Base-by-base conservation (phyloP, 2,888 invertebrate genomes). In the Microctonus hyperodae region DNA sequence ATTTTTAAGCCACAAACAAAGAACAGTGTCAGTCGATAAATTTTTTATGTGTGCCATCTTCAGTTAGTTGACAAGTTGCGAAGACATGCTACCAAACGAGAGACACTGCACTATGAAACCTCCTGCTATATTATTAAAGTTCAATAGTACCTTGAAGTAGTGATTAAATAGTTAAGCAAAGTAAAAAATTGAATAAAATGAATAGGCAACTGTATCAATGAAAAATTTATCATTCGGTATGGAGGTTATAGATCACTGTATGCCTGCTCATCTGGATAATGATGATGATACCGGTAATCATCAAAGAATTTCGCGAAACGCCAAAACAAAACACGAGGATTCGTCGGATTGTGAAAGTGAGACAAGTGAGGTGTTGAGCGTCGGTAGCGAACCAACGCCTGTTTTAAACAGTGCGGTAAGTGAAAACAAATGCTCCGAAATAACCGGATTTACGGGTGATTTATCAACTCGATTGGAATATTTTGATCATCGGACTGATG, bases 331-430 rank as follows among this genome's bases (percentile, higher is more conserved):
- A 16, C 44, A 44, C 44, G 73, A 69, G 10, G 79, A 79, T 44
- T 76, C 67, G 63, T 73, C 81, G 73, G 84, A 83, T 70, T 81
- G 81, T 73, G 83, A 81, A 65, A 82, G 82, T 72, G 83, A 84
- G 67, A 92, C 92, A 76, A 93, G 92, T 77, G 94, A 93, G 51
- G 93, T 93, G 3, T 80, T 94, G 35, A 93, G 93, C 74, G 93
- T 94, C 71, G 93, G 93, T 6, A 92, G 93, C 79, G 93, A 94
- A 75, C 89, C 88, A 9, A 79, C 81, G 68, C 83, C 83, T 53
- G 75, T 77, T 22, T 7, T 73, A 55, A 70, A 73, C 60, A 69
- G 60, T 37, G 61, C 68, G n/a, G 67, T 56, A 7, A 64, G 67
- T 3, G 75, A 76, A 31, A 72, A 72, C 48, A 74, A 74, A 3